Conservation (phyloP, 2,797 vertebrate species). For the Amphiprion clarkii region DNA sequence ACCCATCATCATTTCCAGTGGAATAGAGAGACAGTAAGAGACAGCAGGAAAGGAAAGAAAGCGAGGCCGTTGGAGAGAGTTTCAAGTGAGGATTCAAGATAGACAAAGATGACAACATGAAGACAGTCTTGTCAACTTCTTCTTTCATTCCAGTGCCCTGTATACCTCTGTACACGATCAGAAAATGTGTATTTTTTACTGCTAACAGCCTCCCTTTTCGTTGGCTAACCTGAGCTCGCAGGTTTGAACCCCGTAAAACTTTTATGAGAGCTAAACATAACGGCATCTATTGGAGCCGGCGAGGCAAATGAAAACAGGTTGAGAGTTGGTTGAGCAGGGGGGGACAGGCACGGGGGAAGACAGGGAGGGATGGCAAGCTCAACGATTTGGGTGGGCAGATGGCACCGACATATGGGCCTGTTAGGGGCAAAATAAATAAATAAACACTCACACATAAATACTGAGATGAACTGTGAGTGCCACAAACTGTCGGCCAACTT, state of each 20-base stretch:
- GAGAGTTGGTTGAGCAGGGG: conserved; percentile 40
- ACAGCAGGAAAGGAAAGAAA: not conserved
- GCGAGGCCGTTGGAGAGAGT: not conserved
- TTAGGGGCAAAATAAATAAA: conserved; percentile 84
- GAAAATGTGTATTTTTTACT: not conserved
- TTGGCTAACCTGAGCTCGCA: not conserved
- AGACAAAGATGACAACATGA: not conserved
- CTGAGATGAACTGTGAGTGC: conserved; percentile 76
- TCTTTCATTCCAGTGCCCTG: not conserved
- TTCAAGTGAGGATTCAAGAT: not conserved
- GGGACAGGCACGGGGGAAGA: conserved; percentile 50
- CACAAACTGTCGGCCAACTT: conserved; percentile 68
- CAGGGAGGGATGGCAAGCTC: conserved; percentile 47
- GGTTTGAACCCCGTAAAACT: conserved; percentile 32
- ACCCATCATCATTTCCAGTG: conserved; percentile 35
- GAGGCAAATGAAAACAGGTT: conserved; percentile 50
- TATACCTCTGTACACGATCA: not conserved
- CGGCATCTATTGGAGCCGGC: conserved; percentile 13
- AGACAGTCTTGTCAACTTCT: not conserved
- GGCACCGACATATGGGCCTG: conserved; percentile 79
- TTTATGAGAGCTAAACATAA: conserved; percentile 43
- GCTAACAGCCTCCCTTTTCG: not conserved
- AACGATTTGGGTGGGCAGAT: conserved; percentile 77
- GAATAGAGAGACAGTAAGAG: conserved; percentile 16
- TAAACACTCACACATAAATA: conserved; percentile 79